Evolutionary conservation across 92 coral and sea anemone genomes (phyloP).

Genomic region (Galaxea fascicularis): DNA sequence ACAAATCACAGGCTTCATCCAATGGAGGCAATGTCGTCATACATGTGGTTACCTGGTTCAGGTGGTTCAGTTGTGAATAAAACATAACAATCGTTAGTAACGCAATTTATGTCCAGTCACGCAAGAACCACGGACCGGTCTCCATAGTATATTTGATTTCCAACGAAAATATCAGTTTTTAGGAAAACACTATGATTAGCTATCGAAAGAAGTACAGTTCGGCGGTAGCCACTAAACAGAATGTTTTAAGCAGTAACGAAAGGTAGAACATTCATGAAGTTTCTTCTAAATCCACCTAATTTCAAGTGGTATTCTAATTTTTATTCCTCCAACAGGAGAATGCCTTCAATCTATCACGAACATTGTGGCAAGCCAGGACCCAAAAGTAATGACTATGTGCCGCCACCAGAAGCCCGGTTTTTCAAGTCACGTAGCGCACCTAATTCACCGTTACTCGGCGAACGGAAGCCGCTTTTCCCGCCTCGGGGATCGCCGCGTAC

Average conservation of each 20-base stretch:
- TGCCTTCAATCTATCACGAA: conserved; percentile 94
- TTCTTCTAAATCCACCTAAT: not conserved
- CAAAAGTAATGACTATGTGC: conserved; percentile 86
- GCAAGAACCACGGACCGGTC: not conserved
- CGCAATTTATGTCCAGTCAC: conserved; percentile 35
- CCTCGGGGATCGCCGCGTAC: conserved; percentile 80
- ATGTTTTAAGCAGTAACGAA: conserved; percentile 4
- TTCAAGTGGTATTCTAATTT: not conserved
- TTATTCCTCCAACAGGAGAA: conserved; percentile 67
- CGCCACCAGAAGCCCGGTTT: conserved; percentile 90
- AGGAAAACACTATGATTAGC: conserved; percentile 5
- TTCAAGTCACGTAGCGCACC: conserved; percentile 99
- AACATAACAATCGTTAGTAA: conserved; percentile 7
- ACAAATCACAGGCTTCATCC: not conserved
- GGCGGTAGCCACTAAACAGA: not conserved
- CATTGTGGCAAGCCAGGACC: conserved; percentile 98
- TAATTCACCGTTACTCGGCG: conserved; percentile 78
- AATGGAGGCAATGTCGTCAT: not conserved
- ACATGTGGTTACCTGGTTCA: not conserved
- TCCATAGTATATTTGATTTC: conserved; percentile 7
- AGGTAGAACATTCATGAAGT: not conserved
- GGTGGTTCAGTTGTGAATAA: not conserved
- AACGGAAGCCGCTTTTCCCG: conserved; percentile 71
- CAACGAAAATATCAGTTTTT: not conserved
- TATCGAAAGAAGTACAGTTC: not conserved